phyloP scores from a whole-genome alignment of 2,888 invertebrate genomes.

The Lissocephala sabroskyi region DNA sequence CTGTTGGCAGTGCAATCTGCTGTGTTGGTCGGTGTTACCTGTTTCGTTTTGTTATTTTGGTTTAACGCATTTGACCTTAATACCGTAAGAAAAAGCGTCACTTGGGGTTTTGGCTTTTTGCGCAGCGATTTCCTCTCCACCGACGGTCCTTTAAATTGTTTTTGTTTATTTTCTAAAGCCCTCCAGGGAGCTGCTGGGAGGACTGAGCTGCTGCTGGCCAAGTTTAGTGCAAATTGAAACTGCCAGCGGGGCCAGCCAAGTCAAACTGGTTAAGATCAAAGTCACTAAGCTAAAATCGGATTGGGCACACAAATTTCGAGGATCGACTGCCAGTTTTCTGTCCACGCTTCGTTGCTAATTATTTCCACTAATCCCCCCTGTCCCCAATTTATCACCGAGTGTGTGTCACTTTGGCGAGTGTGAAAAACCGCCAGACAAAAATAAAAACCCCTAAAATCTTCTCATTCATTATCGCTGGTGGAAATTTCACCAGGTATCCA shows the following conservation, averaged over 20 bases:
- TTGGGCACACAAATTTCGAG: no score
- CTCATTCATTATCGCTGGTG: conserved; percentile 13
- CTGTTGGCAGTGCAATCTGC: conserved; percentile 10
- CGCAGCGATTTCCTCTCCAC: conserved; percentile 14
- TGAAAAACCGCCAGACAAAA: conserved; percentile 32
- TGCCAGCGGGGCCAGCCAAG: conserved; percentile 32
- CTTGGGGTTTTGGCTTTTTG: conserved; percentile 24
- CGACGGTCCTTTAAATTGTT: conserved; percentile 27
- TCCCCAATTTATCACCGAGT: conserved; percentile 41
- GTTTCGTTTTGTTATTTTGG: conserved; percentile 31
- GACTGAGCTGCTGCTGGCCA: no score
- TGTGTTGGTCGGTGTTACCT: conserved; percentile 21
- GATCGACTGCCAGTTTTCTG: no score
- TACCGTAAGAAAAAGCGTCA: conserved; percentile 56
- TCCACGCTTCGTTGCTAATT: no score
- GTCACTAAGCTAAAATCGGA: no score
- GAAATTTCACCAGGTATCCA: conserved; percentile 55
- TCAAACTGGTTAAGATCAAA: no score
- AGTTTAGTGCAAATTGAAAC: conserved; percentile 40
- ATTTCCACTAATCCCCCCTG: background rate
- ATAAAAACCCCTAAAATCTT: conserved; percentile 24
- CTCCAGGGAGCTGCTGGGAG: no score
- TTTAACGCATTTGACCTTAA: conserved; percentile 64
- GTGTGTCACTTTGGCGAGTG: conserved; percentile 30
- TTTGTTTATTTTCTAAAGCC: conserved; percentile 20